Base-by-base conservation (phyloP, 2,888 invertebrate genomes). In the Phrixothrix hirtus region DNA sequence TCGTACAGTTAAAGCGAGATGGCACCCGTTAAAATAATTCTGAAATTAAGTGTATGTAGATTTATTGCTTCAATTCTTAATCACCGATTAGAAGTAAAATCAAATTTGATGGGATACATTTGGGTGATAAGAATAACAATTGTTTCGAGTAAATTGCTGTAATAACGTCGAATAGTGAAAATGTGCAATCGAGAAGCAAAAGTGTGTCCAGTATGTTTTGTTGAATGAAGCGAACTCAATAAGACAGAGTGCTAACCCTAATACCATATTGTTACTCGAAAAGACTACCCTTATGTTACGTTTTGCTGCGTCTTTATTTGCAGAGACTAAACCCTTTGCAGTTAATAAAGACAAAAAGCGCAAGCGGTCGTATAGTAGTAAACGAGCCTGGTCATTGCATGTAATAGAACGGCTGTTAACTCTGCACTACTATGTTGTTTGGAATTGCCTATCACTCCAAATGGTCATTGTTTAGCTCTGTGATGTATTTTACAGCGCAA, bases 161-260 rank as follows among this genome's bases (percentile, higher is more conserved):
- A 52, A 30, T 14, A 41, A 37, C 31, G 35, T 16, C 36, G 26
- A 46, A 46, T 13, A 47, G 46, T 21, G 41, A 32, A 39, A 39
- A 64, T 67, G 65, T 36, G 31, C 25, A 46, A 46, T 34, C 42
- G 36, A 41, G 30, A 10, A 45, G 37, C 43, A 64, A 61, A 59
- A 67, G 66, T 63, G 63, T n/a, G 66, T 64, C 64, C 65, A 62
- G 57, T 58, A 64, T 64, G 67, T 66, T 67, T 64, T 64, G 67
- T 63, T 60, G 61, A 67, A 65, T 67, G 68, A 68, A 68, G 68
- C 68, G 68, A 65, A 65, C 65, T 67, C 70, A 73, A 73, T 73
- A 72, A 72, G 71, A 73, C 71, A 69, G 67, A 73, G 72, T 73
- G 73, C 69, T 70, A 65, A 65, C 61, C 61, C 61, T 60, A 59